Conservation (phyloP, 2,888 invertebrate species). For the Lasioglossum villosulum region DNA sequence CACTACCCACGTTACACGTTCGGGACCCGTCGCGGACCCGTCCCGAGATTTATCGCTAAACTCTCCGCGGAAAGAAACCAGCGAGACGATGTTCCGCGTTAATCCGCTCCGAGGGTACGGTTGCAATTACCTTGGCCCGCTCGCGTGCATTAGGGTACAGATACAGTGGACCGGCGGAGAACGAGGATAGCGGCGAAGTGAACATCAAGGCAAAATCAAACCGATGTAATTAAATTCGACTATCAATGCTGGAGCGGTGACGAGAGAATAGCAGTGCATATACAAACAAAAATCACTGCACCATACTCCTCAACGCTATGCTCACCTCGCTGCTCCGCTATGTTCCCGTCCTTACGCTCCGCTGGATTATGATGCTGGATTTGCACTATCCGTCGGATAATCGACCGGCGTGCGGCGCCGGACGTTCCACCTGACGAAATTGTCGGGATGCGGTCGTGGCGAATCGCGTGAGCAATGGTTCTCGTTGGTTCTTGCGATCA, state of each 20-base stretch:
- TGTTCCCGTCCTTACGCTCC: too few relatives aligned
- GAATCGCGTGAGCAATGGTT: background rate
- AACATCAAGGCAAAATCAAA: too few relatives aligned
- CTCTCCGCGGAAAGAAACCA: constrained; percentile 26
- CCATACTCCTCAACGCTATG: too few relatives aligned
- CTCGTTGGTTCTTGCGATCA: background rate
- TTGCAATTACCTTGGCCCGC: constrained; percentile 34
- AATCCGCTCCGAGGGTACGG: constrained; percentile 32
- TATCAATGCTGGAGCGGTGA: too few relatives aligned
- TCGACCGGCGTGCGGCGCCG: background rate
- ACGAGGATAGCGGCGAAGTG: too few relatives aligned
- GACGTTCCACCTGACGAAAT: background rate
- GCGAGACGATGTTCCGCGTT: constrained; percentile 33
- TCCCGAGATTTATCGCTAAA: constrained; percentile 51
- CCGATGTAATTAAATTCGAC: too few relatives aligned
- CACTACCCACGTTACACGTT: constrained; percentile 57
- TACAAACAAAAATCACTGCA: too few relatives aligned
- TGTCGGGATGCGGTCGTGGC: background rate
- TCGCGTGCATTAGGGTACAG: background rate
- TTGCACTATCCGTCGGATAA: background rate
- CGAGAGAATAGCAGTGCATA: too few relatives aligned
- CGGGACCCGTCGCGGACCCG: constrained; percentile 1
- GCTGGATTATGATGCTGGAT: background rate
- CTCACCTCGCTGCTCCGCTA: too few relatives aligned
- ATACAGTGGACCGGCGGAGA: too few relatives aligned